Percentiles rank a stretch among this genome's conserved stretches.
Conservation (phyloP, 2,113 vertebrate species). For the Circaetus gallicus region DNA sequence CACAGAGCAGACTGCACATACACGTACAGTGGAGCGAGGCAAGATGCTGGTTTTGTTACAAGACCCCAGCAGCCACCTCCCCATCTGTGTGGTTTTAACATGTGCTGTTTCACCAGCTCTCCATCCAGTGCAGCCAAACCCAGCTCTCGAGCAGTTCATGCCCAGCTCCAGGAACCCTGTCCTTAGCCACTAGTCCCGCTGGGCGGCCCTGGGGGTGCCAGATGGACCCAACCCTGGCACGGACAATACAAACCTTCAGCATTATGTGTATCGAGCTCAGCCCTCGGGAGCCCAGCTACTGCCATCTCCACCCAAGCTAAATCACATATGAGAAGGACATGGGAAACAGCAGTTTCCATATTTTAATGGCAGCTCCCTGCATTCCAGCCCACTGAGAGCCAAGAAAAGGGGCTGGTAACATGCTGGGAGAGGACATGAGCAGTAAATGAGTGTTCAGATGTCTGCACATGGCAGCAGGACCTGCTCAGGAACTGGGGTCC, state of each 20-base stretch:
- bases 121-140: neutral
- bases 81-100: rapidly evolving
- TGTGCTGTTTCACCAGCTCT: neutral
- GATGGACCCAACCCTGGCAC: neutral
- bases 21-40: neutral
- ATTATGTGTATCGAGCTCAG: neutral
- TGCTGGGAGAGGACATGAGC: neutral
- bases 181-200: neutral
- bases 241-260: neutral
- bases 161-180: neutral
- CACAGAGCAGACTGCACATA: neutral
- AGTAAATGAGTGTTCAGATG: neutral
- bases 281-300: neutral
- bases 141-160: neutral
- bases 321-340: neutral
- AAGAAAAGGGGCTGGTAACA: neutral
- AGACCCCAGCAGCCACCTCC: neutral
- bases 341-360: neutral
- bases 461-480: neutral
- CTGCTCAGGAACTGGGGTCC: neutral
- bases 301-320: neutral
- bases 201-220: neutral
- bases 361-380: neutral
- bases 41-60: neutral
- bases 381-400: neutral